phyloP scores from a whole-genome alignment of 2,797 vertebrate species.

The Trichosurus vulpecula region DNA sequence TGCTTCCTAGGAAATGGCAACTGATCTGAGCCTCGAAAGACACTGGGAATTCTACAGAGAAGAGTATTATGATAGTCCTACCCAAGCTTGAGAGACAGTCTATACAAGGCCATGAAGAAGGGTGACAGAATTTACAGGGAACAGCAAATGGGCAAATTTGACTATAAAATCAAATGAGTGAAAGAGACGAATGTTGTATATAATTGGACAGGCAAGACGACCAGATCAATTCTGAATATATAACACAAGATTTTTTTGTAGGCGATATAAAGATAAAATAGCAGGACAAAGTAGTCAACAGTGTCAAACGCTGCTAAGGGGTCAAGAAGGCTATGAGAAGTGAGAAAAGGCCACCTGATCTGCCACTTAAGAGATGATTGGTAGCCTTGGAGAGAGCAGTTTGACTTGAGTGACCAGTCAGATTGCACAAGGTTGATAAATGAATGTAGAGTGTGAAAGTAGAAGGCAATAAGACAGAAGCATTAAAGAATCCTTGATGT shows the following conservation, averaged over 20 bases:
- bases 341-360: neutral
- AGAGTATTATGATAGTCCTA: neutral
- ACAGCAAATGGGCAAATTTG: neutral
- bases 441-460: neutral
- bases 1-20: neutral
- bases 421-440: neutral
- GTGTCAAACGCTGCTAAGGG: neutral
- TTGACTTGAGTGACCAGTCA: neutral
- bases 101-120: no score
- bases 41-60: neutral
- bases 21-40: neutral
- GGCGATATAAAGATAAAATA: neutral
- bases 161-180: neutral
- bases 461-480: neutral
- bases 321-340: neutral
- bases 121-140: no score
- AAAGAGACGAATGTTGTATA: neutral
- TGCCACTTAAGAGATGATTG: neutral
- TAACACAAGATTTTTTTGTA: neutral
- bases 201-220: neutral
- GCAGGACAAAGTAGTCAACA: neutral
- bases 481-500: neutral
- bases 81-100: no score
- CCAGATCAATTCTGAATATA: neutral
- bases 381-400: neutral